A percentile compares a stretch with the other conserved stretches of the same genome.
Evolutionary conservation across 1,140 invertebrate species (phyloP).

Genomic region (Papilio helenus): DNA sequence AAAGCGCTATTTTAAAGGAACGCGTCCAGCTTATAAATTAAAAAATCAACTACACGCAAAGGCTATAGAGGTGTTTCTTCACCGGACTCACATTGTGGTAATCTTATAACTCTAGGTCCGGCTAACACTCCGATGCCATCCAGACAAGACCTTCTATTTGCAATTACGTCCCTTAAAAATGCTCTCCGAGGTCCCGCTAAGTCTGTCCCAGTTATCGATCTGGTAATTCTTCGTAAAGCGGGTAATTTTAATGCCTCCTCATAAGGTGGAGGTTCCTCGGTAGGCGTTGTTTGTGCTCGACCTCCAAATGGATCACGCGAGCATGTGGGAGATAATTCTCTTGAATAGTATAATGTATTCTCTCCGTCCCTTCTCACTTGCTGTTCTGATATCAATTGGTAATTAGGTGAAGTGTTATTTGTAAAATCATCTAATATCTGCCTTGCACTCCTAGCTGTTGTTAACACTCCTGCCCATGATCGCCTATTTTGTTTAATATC

Average conservation of each 20-base stretch:
- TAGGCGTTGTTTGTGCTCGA: conserved; percentile 80
- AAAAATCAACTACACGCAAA: conserved; percentile 54
- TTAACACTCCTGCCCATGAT: conserved; percentile 75
- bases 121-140: conserved; percentile 78
- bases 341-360: conserved; percentile 84
- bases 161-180: conserved; percentile 77
- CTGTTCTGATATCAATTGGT: conserved; percentile 69
- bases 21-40: conserved; percentile 43
- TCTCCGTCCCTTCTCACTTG: conserved; percentile 62
- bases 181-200: conserved; percentile 73
- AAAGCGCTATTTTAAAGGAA: conserved; percentile 21
- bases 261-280: conserved; percentile 79
- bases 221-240: conserved; percentile 79
- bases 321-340: conserved; percentile 85
- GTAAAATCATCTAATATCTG: conserved; percentile 75
- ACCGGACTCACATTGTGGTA: conserved; percentile 68
- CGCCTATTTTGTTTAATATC: conserved; percentile 73
- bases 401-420: conserved; percentile 57
- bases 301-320: conserved; percentile 85
- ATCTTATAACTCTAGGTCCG: conserved; percentile 69
- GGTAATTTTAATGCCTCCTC: conserved; percentile 83
- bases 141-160: conserved; percentile 80
- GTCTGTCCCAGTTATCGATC: conserved; percentile 81
- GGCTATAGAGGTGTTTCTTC: conserved; percentile 78
- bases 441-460: conserved; percentile 67